A percentile compares a stretch with the other conserved stretches of the same genome.
Evolutionary conservation across 2,888 invertebrate genomes (phyloP).

Genomic region (Arge pagana): DNA sequence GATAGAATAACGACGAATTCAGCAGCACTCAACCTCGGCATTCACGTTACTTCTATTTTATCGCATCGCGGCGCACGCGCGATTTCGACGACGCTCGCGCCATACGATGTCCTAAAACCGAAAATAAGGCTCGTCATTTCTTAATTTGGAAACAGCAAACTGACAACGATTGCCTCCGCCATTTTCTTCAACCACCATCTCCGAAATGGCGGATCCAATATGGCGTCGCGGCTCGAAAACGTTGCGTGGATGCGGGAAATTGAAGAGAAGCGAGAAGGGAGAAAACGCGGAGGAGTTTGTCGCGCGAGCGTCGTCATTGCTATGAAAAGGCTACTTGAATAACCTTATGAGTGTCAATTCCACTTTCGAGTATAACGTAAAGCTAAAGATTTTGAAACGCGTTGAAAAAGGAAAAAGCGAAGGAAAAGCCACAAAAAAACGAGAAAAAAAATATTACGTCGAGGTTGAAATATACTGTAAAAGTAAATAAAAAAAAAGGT

Average conservation of each 20-base stretch:
- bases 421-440: slow-evolving; percentile 48
- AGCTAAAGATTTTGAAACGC: slow-evolving; percentile 41
- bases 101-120: slow-evolving; percentile 21
- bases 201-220: too few relatives aligned
- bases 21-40: slow-evolving; percentile 36
- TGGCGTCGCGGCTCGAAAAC: too few relatives aligned
- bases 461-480: slow-evolving; percentile 32
- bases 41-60: slow-evolving; percentile 21
- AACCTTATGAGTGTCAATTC: slow-evolving; percentile 59
- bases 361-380: slow-evolving; percentile 46
- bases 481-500: slow-evolving; percentile 30
- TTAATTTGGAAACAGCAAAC: too few relatives aligned
- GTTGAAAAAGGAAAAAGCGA: slow-evolving; percentile 28
- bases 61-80: slow-evolving; percentile 35
- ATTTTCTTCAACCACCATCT: too few relatives aligned
- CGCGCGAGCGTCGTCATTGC: slow-evolving; percentile 26
- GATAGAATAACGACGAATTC: too few relatives aligned
- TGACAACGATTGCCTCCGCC: too few relatives aligned
- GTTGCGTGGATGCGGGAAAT: too few relatives aligned
- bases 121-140: too few relatives aligned
- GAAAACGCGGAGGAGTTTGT: too few relatives aligned
- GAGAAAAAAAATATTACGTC: slow-evolving; percentile 44
- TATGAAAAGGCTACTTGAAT: slow-evolving; percentile 51
- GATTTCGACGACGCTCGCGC: slow-evolving; percentile 27
- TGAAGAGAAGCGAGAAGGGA: too few relatives aligned